Percentiles rank a stretch among this genome's conserved stretches.
phyloP scores from a whole-genome alignment of 2,113 vertebrate species.

The Tachysurus vachellii region DNA sequence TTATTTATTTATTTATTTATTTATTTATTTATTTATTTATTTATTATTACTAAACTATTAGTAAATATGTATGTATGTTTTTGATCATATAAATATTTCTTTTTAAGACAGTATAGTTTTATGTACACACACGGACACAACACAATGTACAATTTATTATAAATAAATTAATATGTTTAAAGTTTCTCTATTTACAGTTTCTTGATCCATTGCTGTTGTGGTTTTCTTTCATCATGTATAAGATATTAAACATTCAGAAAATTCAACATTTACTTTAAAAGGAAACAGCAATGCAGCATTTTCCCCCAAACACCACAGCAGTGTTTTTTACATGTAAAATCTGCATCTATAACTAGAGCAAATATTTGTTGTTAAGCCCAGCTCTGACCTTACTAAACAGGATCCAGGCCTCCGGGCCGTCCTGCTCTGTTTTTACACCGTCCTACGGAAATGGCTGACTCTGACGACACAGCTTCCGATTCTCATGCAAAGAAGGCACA shows the following conservation, averaged over 20 bases:
- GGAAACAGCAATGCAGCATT: background rate
- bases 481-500: constrained; percentile 63
- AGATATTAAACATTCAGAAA: background rate
- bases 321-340: background rate
- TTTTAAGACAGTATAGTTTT: background rate
- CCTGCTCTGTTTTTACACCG: constrained; percentile 32
- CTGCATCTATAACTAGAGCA: background rate
- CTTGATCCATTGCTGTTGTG: background rate
- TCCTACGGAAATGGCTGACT: constrained; percentile 50
- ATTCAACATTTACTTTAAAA: background rate
- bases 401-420: constrained; percentile 1
- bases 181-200: background rate
- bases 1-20: too few relatives aligned
- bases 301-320: background rate
- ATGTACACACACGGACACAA: background rate
- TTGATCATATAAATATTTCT: background rate
- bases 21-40: too few relatives aligned
- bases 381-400: background rate
- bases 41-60: too few relatives aligned
- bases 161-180: background rate
- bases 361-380: constrained; percentile 4
- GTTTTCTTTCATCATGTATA: background rate
- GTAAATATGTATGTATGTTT: too few relatives aligned
- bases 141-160: background rate
- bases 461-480: constrained; percentile 50